phyloP scores from a whole-genome alignment of 2,797 vertebrate species.

The Tapirus indicus region DNA sequence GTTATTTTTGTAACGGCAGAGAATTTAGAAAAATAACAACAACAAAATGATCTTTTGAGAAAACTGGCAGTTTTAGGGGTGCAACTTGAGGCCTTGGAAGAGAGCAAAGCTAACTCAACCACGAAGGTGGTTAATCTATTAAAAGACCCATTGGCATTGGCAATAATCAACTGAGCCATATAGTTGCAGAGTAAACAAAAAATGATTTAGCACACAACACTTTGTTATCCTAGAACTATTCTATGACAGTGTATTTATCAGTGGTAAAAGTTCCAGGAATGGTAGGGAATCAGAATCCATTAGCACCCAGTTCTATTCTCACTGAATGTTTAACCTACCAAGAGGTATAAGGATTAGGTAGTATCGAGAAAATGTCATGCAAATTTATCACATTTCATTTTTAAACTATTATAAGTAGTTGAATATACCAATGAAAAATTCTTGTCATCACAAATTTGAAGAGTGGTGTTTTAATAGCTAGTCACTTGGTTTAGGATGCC shows the following conservation, averaged over 20 bases:
- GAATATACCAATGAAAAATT: neutral
- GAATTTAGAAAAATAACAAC: neutral
- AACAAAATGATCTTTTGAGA: neutral
- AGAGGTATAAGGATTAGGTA: neutral
- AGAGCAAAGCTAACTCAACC: constrained; percentile 1
- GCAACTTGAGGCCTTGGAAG: neutral
- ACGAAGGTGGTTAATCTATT: neutral
- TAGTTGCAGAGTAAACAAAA: neutral
- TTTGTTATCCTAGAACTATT: neutral
- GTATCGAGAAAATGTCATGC: neutral
- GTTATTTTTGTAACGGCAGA: constrained; percentile 54
- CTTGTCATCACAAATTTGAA: neutral
- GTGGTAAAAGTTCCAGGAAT: neutral
- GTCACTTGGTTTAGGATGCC: neutral
- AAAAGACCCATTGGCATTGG: neutral
- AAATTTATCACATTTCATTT: constrained; percentile 21
- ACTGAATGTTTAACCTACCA: neutral
- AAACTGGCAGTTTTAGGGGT: constrained; percentile 8
- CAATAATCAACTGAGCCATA: neutral
- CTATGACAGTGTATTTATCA: neutral
- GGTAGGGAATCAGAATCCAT: neutral
- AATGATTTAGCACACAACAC: neutral
- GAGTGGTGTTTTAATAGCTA: neutral
- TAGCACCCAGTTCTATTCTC: neutral
- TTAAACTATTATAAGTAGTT: neutral